Conservation (phyloP, 1,140 invertebrate genomes). For the Chymomyza costata region DNA sequence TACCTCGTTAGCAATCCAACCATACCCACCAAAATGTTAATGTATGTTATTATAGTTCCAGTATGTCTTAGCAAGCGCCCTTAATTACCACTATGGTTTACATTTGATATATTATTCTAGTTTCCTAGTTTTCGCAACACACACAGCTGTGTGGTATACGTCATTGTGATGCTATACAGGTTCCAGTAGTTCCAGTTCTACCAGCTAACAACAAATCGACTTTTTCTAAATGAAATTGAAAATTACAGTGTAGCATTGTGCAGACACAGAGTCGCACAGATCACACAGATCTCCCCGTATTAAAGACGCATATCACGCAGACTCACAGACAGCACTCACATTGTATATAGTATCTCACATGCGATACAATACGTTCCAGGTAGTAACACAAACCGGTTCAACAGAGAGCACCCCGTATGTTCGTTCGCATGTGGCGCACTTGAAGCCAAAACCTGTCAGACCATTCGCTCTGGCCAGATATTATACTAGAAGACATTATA, state of each 20-base stretch:
- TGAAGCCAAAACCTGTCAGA: constrained; percentile 60
- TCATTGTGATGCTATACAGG: constrained; percentile 2
- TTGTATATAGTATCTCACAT: constrained; percentile 8
- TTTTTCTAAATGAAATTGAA: constrained; percentile 55
- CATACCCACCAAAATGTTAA: too few relatives aligned
- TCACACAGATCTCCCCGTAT: constrained; percentile 4
- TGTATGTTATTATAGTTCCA: too few relatives aligned
- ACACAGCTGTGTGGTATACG: too few relatives aligned
- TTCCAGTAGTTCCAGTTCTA: constrained; percentile 7
- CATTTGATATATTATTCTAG: too few relatives aligned
- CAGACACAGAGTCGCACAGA: too few relatives aligned
- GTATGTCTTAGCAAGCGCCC: too few relatives aligned
- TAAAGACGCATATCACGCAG: constrained; percentile 5
- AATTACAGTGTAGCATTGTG: constrained; percentile 49
- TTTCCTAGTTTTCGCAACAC: too few relatives aligned
- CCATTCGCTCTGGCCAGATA: constrained; percentile 56
- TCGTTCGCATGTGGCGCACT: constrained; percentile 41
- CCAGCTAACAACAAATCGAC: constrained; percentile 3
- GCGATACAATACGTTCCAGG: constrained; percentile 13
- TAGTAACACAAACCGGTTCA: constrained; percentile 48
- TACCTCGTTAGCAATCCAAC: too few relatives aligned
- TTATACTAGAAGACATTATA: constrained; percentile 59
- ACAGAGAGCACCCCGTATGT: not conserved
- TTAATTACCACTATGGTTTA: too few relatives aligned
- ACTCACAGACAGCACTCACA: constrained; percentile 17